These are phyloP conservation scores for Danio aesculapii DNA, from an alignment of 2,797 vertebrate genomes.

Conservation along the genomic window DNA sequence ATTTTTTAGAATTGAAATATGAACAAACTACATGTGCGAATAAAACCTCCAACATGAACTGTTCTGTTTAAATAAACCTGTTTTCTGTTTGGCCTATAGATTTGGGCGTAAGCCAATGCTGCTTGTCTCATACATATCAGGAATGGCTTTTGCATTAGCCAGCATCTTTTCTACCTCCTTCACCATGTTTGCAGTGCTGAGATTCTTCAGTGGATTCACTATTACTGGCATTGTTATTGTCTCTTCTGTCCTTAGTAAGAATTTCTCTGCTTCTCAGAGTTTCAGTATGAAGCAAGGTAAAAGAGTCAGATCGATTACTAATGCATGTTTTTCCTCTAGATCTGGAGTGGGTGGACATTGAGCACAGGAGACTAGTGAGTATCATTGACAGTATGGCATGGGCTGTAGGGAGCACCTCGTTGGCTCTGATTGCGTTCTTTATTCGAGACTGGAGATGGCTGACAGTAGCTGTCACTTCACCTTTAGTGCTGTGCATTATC, in stretches of 20 bases:
- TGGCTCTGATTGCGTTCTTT: slow-evolving; percentile 57
- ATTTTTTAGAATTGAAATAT: too few species aligned
- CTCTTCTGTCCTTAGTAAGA: slow-evolving; percentile 59
- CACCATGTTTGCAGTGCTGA: slow-evolving; percentile 61
- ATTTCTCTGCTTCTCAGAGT: background rate
- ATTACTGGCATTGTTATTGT: slow-evolving; percentile 64
- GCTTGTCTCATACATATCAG: slow-evolving; percentile 59
- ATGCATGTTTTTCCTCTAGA: slow-evolving; percentile 61
- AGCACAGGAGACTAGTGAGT: slow-evolving; percentile 76
- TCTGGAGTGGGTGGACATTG: slow-evolving; percentile 81
- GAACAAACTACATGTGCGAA: background rate
- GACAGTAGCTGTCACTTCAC: slow-evolving; percentile 67
- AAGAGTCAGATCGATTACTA: background rate
- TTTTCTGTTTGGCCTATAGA: slow-evolving; percentile 39
- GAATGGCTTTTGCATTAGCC: slow-evolving; percentile 54
- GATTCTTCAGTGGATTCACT: slow-evolving; percentile 63
- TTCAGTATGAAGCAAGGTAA: background rate
- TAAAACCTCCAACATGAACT: too few species aligned
- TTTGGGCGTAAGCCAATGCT: slow-evolving; percentile 62
- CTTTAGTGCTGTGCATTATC: slow-evolving; percentile 74
- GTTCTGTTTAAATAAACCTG: background rate
- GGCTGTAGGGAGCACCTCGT: slow-evolving; percentile 68
- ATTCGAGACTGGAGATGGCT: slow-evolving; percentile 66
- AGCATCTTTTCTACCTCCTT: slow-evolving; percentile 63
- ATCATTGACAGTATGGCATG: slow-evolving; percentile 77